These are phyloP conservation scores for Drosophila arawakana DNA, from an alignment of 1,140 invertebrate genomes.

Conservation along the genomic window DNA sequence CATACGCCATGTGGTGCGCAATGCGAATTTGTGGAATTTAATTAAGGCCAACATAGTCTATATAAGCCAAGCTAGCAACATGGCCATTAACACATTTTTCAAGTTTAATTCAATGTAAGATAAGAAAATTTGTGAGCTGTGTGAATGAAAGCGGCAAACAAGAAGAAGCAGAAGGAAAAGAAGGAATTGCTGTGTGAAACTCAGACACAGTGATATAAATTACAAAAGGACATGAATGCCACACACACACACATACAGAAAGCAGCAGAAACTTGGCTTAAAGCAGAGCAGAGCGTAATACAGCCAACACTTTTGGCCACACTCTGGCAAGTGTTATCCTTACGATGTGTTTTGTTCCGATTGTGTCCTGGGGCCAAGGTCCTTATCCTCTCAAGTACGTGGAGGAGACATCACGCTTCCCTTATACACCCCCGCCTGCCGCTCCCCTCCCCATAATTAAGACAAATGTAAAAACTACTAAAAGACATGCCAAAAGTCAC, in stretches of 20 bases:
- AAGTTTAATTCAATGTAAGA: conserved; percentile 80
- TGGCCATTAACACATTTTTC: conserved; percentile 78
- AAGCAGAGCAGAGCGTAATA: conserved; percentile 2
- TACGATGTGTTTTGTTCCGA: conserved; percentile 43
- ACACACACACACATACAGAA: conserved; percentile 64
- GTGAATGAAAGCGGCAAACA: too few relatives aligned
- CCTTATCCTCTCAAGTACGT: conserved; percentile 37
- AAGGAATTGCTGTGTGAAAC: conserved; percentile 18
- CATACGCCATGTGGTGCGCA: conserved; percentile 66
- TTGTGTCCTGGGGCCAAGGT: conserved; percentile 22
- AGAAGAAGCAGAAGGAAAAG: conserved; percentile 1
- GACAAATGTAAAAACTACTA: conserved; percentile 77
- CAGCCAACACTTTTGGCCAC: conserved; percentile 18
- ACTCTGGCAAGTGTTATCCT: conserved; percentile 60
- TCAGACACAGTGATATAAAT: conserved; percentile 71
- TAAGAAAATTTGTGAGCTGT: conserved; percentile 58
- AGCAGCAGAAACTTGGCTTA: conserved; percentile 33
- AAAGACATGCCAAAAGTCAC: conserved; percentile 57
- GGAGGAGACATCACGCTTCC: background rate
- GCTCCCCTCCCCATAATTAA: conserved; percentile 59
- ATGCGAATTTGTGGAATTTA: conserved; percentile 69
- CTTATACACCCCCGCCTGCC: background rate
- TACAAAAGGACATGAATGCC: conserved; percentile 66
- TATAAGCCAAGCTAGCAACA: conserved; percentile 32
- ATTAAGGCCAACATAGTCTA: conserved; percentile 54